Evolutionary conservation across 2,888 invertebrate genomes (phyloP).

Genomic region (Eupeodes latifasciatus): DNA sequence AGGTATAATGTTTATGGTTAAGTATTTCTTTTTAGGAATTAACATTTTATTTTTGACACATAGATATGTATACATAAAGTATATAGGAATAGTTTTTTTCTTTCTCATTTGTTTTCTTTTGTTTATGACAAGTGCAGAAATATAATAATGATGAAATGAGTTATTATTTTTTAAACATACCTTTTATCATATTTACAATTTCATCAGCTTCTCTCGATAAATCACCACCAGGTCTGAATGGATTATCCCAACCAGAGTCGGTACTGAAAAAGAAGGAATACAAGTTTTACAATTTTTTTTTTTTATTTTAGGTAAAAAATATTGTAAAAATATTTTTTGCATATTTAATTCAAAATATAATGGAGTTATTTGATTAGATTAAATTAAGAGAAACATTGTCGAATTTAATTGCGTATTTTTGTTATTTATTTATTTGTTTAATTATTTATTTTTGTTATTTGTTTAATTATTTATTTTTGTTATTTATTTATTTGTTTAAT

Average conservation of each 20-base stretch:
- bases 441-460: no score
- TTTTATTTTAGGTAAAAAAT: no score
- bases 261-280: slow-evolving; percentile 87
- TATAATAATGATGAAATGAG: not conserved
- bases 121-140: slow-evolving; percentile 39
- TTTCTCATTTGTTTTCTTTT: not conserved
- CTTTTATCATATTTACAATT: slow-evolving; percentile 97
- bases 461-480: no score
- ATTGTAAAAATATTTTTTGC: no score
- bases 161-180: slow-evolving; percentile 78
- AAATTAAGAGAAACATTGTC: no score
- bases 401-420: no score
- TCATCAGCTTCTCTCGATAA: slow-evolving; percentile 95
- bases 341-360: no score
- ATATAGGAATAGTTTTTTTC: no score
- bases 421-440: no score
- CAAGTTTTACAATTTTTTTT: not conserved
- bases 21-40: not conserved
- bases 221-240: slow-evolving; percentile 98
- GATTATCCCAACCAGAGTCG: slow-evolving; percentile 98
- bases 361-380: no score
- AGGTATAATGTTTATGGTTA: not conserved
- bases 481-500: no score
- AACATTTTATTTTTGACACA: slow-evolving; percentile 37
- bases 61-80: not conserved